Evolutionary conservation across 2,113 vertebrate species (phyloP), one percentile per base, ranked within the genome.

Genomic region (Phainopepla nitens): DNA sequence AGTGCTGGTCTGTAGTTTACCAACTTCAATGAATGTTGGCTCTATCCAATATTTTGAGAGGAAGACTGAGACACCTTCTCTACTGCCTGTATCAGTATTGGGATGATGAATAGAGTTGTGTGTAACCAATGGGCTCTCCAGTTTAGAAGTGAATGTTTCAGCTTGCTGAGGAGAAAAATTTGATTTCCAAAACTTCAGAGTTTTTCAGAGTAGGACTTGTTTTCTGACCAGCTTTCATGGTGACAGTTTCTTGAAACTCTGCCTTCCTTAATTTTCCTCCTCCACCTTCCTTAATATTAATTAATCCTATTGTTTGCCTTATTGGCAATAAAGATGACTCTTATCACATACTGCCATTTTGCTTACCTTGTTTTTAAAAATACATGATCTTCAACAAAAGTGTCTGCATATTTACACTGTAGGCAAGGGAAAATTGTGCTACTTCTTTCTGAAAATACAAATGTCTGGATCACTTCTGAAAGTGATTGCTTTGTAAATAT

Each of bases 171-270:
- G n/a, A 94, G 5, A 36, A 84, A 90, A 82, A 68, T 21, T 8
- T 60, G 13, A 39, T 68, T 87, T 87, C 31, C 20, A 69, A 90
- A 95, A 65, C n/a, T 82, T 85, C 7, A 50, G 56, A 70, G 33
- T 61, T 84, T 94, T 78, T 93, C 57, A 49, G 14, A 65, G 45
- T 69, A 76, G 31, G 50, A 65, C 25, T 84, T 91, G 33, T 84
- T 82, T 91, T 94, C 49, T 60, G 41, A 51, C 27, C 72, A 69
- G 0, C n/a, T 89, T 24, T 91, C 16, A 24, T 51, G 58, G 33
- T 73, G 76, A 76, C 35, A 65, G 25, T 47, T 93, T 93, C 72
- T 93, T 91, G 54, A 51, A 92, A 47, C 18, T 1, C 11, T 49
- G 11, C 12, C 18, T 83, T 84, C 53, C 29, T 82, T 21, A 56